A percentile compares a stretch with the other conserved stretches of the same genome.
Conservation (phyloP, 2,888 invertebrate genomes). For the Ceramica pisi region DNA sequence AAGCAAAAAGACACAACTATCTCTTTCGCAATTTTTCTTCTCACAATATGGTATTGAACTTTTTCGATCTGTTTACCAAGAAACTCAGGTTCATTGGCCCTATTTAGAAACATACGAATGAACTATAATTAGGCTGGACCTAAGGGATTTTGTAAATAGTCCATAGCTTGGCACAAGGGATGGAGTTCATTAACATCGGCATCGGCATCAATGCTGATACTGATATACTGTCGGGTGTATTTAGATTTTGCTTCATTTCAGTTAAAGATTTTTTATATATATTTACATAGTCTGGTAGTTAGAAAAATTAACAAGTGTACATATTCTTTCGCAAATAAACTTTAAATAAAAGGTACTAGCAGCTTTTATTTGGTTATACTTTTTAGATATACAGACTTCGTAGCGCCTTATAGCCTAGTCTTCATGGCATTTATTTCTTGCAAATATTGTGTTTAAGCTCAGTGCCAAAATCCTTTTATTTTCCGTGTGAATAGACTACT, state of each 20-base stretch:
- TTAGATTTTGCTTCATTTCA: background rate
- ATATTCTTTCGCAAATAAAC: no score
- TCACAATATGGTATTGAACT: background rate
- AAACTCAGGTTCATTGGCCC: conserved; percentile 29
- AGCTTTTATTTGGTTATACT: no score
- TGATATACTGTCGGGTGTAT: background rate
- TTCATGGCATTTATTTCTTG: no score
- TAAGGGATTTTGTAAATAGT: conserved; percentile 14
- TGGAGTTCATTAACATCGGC: conserved; percentile 29
- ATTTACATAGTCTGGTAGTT: no score
- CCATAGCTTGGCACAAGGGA: conserved; percentile 1
- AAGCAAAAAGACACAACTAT: background rate
- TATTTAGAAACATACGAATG: conserved; percentile 2
- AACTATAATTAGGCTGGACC: conserved; percentile 22
- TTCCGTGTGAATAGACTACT: no score
- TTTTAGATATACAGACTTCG: no score
- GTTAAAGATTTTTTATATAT: background rate
- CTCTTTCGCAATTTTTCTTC: conserved; percentile 5
- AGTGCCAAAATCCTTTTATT: no score
- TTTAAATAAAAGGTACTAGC: no score
- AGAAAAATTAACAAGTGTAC: no score
- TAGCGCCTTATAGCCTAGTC: no score
- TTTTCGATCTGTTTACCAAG: conserved; percentile 29
- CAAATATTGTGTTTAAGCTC: no score
- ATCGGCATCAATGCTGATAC: background rate